These are phyloP conservation scores for Eupsilia transversa DNA, from an alignment of 2,888 invertebrate genomes.

Conservation along the genomic window DNA sequence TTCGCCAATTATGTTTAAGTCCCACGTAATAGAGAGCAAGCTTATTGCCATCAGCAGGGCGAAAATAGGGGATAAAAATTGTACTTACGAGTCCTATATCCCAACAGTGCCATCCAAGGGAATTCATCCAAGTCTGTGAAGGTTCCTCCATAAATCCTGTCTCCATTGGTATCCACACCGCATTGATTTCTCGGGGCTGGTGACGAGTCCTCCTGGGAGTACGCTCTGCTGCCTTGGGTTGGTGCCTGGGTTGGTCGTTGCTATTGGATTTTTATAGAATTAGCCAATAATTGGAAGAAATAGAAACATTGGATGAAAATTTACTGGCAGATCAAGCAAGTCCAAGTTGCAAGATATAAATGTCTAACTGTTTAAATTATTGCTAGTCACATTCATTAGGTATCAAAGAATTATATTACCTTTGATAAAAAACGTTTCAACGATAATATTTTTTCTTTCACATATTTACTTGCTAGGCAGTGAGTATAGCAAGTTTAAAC, in stretches of 20 bases:
- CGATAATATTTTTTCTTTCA: background rate
- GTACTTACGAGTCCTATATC: conserved; percentile 89
- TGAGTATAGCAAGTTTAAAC: background rate
- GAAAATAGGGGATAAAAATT: too few relatives aligned
- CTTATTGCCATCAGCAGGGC: too few relatives aligned
- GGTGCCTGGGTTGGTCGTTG: conserved; percentile 64
- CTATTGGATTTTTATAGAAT: conserved; percentile 27
- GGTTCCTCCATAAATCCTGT: conserved; percentile 91
- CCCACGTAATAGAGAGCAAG: too few relatives aligned
- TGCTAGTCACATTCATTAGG: background rate
- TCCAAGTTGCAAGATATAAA: background rate
- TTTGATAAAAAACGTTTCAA: background rate
- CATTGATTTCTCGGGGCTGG: conserved; percentile 84
- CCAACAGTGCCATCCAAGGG: conserved; percentile 91
- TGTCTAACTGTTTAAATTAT: background rate
- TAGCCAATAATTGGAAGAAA: background rate
- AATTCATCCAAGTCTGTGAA: conserved; percentile 92
- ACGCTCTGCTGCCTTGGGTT: conserved; percentile 39
- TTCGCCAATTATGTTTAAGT: too few relatives aligned
- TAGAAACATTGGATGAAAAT: background rate
- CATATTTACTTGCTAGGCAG: background rate
- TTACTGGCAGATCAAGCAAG: background rate
- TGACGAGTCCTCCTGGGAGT: conserved; percentile 78
- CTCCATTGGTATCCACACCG: conserved; percentile 89
- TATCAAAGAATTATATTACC: background rate